Percentiles rank a stretch among this genome's conserved stretches.
Evolutionary conservation across 1,140 invertebrate species (phyloP).

Genomic region (Bombus haemorrhoidalis): DNA sequence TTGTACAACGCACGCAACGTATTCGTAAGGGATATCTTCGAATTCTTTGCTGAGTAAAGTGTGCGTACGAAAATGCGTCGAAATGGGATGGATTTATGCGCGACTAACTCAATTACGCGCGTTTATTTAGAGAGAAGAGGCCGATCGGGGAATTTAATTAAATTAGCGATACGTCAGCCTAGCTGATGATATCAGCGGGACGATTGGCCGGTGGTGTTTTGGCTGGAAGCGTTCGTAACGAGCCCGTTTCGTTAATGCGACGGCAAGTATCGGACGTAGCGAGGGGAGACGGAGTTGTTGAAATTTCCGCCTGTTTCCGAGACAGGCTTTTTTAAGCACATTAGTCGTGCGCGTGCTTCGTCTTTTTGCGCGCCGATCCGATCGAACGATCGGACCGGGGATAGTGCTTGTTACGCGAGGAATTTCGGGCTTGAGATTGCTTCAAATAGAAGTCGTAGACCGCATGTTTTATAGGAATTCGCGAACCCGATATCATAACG

Average conservation of each 20-base stretch:
- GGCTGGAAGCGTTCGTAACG: not conserved
- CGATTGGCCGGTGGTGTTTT: not conserved
- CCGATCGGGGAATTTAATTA: conserved; percentile 11
- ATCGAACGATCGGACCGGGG: not conserved
- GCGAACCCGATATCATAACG: no score
- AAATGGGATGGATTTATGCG: conserved; percentile 17
- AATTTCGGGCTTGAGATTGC: not conserved
- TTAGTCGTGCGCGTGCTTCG: not conserved
- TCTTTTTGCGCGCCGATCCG: not conserved
- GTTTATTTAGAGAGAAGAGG: no score
- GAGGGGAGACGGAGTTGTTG: not conserved
- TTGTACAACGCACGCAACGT: no score
- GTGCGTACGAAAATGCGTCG: not conserved
- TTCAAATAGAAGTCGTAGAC: not conserved
- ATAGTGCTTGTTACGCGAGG: not conserved
- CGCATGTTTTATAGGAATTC: no score
- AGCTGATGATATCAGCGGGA: not conserved
- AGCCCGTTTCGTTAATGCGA: conserved; percentile 2
- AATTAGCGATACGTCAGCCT: conserved; percentile 4
- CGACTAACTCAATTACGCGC: not conserved
- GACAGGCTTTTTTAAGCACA: not conserved
- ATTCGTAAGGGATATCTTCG: not conserved
- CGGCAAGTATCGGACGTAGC: not conserved
- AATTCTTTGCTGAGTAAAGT: not conserved
- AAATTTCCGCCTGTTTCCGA: not conserved